Conservation (phyloP, 2,888 invertebrate species). For the Mallateleia sp. region DNA sequence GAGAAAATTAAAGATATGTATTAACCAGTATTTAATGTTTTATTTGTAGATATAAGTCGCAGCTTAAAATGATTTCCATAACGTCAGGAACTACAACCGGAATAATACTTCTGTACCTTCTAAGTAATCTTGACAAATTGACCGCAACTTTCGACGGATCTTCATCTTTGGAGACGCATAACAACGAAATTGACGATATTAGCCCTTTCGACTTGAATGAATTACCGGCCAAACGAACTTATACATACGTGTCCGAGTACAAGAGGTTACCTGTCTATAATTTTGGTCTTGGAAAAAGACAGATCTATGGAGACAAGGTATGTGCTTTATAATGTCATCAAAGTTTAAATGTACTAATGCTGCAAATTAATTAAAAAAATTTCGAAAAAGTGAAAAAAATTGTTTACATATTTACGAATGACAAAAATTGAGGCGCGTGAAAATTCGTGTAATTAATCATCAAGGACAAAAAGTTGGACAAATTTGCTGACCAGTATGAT, state of each 20-base stretch:
- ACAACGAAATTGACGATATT: conserved; percentile 46
- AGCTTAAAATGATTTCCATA: conserved; percentile 50
- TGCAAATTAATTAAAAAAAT: too few relatives aligned
- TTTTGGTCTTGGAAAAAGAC: conserved; percentile 88
- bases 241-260: conserved; percentile 92
- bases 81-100: conserved; percentile 54
- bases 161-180: conserved; percentile 49
- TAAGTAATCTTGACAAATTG: conserved; percentile 80
- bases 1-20: too few relatives aligned
- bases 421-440: not conserved
- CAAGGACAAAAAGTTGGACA: not conserved
- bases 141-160: conserved; percentile 82
- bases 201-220: conserved; percentile 39
- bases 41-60: conserved; percentile 7
- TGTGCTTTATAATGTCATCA: too few relatives aligned
- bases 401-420: not conserved
- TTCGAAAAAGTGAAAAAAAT: too few relatives aligned
- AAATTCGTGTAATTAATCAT: not conserved
- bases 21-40: too few relatives aligned
- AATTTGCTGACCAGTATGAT: not conserved
- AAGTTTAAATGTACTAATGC: too few relatives aligned
- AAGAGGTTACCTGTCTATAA: conserved; percentile 91
- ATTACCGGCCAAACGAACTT: conserved; percentile 89
- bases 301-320: conserved; percentile 88
- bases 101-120: conserved; percentile 79